Percentiles rank a stretch among this genome's conserved stretches.
phyloP scores from a whole-genome alignment of 2,113 vertebrate genomes.

The Tragelaphus imberbis region DNA sequence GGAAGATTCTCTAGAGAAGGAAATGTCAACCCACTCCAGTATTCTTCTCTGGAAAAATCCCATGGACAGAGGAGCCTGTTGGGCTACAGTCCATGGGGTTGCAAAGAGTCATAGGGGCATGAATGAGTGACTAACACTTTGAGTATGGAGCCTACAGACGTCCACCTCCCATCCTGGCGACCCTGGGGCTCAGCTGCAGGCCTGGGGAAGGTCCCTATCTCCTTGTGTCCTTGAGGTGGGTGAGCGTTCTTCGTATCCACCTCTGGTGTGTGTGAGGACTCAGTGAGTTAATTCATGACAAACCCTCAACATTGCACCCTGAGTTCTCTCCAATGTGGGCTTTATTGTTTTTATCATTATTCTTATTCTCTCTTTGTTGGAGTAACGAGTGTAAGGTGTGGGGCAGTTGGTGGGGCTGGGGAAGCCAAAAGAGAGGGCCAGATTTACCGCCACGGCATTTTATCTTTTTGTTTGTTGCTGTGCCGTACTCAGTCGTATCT shows the following conservation, averaged over 20 bases:
- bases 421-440: background rate
- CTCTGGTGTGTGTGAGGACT: background rate
- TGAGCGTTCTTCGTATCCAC: too few relatives aligned
- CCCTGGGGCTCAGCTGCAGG: background rate
- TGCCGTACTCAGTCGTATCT: background rate
- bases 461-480: background rate
- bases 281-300: accelerated
- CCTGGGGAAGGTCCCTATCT: too few relatives aligned
- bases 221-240: background rate
- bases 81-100: background rate
- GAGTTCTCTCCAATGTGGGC: background rate
- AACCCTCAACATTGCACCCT: accelerated
- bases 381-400: background rate
- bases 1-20: background rate
- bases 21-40: background rate
- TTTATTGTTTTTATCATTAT: background rate
- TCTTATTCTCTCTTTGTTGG: background rate
- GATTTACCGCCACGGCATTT: accelerated
- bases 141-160: background rate
- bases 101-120: background rate
- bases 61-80: background rate
- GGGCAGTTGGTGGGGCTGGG: background rate
- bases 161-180: background rate
- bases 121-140: background rate
- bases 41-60: background rate